Base-by-base conservation (phyloP, 2,888 invertebrate genomes). In the Oscheius sp. region DNA sequence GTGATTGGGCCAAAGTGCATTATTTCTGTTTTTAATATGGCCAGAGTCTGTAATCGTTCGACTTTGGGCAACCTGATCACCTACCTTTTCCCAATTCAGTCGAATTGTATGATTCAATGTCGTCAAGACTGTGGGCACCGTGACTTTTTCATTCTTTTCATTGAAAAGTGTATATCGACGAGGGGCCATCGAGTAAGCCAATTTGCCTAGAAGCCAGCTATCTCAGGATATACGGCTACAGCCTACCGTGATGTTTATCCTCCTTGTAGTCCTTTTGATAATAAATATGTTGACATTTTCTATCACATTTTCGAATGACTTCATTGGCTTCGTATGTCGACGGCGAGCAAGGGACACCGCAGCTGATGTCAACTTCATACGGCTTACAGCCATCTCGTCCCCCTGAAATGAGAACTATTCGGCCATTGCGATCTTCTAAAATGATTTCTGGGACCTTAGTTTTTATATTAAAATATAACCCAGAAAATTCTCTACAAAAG, bases 301-400 rank as follows among this genome's bases (percentile, higher is more conserved):
- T 69, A 70, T 79, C 79, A 69, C 87, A 87, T 7, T 77, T 82
- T 46, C 87, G 74, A 35, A 79, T 80, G 53, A 78, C 79, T 61
- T 87, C 87, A 5, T 77, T 85, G 70, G 80, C 81, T 41, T 80
- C 78, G 79, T 87, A 87, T 0, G 83, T 83, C 41, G 83, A 84
- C 1, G 87, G 87, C 1, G 81, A 81, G 74, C 87, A 87, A 1
- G 87, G 87, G 2, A 87, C 87, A 16, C 86, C 86, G 52, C 87
- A 87, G 2, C 78, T 78, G 29, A 78, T 72, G 52, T 81, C 83
- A 56, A 84, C 83, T 0, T 79, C 76, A 68, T 87, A 87, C 53
- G 87, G 87, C 23, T 85, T 83, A 59, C 87, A 87, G 21, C 87
- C 87, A 66, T 87, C 87, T 6, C 84, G 78, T 25, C 85, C 85